Conservation (phyloP, 2,888 invertebrate genomes). For the Aricia artaxerxes region DNA sequence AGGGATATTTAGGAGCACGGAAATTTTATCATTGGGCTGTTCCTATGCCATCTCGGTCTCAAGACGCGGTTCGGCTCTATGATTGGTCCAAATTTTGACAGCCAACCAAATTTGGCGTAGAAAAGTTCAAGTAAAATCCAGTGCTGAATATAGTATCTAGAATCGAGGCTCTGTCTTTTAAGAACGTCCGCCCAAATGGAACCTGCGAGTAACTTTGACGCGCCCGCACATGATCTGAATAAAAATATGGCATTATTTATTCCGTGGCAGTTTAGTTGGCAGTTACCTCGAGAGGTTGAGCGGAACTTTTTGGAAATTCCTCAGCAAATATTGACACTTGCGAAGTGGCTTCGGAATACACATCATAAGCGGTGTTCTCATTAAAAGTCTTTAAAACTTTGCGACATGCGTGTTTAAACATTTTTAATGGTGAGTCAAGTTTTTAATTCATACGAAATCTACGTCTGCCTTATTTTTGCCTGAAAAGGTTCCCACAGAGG, state of each 20-base stretch:
- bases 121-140: no score
- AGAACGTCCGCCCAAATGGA: conserved; percentile 39
- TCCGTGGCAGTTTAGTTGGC: conserved; percentile 55
- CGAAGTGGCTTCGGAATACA: conserved; percentile 41
- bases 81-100: no score
- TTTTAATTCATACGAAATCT: background rate
- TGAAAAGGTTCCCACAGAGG: no score
- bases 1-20: no score
- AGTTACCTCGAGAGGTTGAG: conserved; percentile 46
- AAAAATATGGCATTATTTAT: conserved; percentile 59
- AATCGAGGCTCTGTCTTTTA: background rate
- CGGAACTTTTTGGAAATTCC: conserved; percentile 47
- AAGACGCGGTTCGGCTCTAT: no score
- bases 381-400: conserved; percentile 11
- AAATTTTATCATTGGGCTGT: no score
- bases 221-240: conserved; percentile 56
- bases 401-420: background rate
- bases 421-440: background rate
- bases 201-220: conserved; percentile 44
- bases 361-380: conserved; percentile 1
- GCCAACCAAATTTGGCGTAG: no score
- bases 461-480: no score
- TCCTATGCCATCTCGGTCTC: no score
- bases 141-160: background rate
- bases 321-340: conserved; percentile 54